Evolutionary conservation across 2,797 vertebrate genomes (phyloP).

Genomic region (Hephaestus fuliginosus): DNA sequence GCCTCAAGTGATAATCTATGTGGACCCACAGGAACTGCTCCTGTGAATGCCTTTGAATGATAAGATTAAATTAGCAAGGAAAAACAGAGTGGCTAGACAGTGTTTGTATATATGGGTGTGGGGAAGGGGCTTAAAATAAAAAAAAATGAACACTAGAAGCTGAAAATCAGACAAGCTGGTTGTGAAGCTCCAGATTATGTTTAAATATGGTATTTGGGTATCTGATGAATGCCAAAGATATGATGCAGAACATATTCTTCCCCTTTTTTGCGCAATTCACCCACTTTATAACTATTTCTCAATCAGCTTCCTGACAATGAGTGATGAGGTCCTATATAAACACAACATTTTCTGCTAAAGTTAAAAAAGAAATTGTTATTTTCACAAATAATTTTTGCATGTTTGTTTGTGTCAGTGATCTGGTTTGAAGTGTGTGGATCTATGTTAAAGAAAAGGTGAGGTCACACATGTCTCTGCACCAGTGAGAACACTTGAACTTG

Average conservation of each 20-base stretch:
- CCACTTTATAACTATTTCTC: slow-evolving; percentile 7
- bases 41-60: slow-evolving; percentile 10
- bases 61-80: slow-evolving; percentile 7
- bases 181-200: background rate
- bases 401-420: background rate
- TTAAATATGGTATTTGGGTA: background rate
- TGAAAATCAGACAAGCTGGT: background rate
- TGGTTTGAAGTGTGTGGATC: background rate
- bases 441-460: background rate
- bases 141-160: background rate
- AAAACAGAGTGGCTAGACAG: background rate
- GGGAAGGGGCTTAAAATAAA: background rate
- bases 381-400: background rate
- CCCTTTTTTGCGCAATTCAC: background rate
- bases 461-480: background rate
- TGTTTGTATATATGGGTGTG: background rate
- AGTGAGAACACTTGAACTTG: background rate
- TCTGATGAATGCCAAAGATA: background rate
- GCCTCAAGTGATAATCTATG: background rate
- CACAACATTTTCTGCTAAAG: background rate
- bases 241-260: background rate
- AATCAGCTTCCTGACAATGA: background rate
- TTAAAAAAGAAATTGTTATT: background rate
- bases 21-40: background rate
- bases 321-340: background rate